These are phyloP conservation scores for Drosophila gunungcola DNA, from an alignment of 1,140 invertebrate genomes.

Conservation along the genomic window DNA sequence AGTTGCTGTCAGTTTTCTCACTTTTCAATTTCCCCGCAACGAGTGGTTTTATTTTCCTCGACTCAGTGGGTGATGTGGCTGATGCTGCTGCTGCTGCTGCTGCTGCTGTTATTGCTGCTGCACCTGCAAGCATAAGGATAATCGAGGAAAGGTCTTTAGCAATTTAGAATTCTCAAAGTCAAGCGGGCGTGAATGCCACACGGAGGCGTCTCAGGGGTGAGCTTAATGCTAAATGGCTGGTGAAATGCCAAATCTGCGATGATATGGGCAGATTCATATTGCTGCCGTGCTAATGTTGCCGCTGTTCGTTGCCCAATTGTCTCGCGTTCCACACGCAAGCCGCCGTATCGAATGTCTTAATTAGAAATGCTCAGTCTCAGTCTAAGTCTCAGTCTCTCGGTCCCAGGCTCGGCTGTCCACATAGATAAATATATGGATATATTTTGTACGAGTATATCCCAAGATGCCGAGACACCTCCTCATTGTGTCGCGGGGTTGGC, in stretches of 20 bases:
- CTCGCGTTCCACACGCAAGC: slow-evolving; percentile 78
- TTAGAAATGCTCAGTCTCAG: slow-evolving; percentile 67
- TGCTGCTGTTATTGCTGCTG: slow-evolving; percentile 41
- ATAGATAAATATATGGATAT: slow-evolving; percentile 44
- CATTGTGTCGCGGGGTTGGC: slow-evolving; percentile 51
- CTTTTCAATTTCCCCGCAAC: slow-evolving; percentile 45
- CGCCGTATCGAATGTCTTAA: slow-evolving; percentile 81
- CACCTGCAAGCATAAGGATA: slow-evolving; percentile 62
- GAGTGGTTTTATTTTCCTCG: slow-evolving; percentile 35
- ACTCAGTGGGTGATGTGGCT: slow-evolving; percentile 40
- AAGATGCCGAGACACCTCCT: slow-evolving; percentile 40
- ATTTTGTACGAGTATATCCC: slow-evolving; percentile 7
- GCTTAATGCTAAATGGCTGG: slow-evolving; percentile 57
- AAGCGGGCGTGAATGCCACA: slow-evolving; percentile 58
- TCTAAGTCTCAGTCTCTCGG: slow-evolving; percentile 10
- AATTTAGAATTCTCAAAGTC: slow-evolving; percentile 20
- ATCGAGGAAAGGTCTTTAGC: slow-evolving; percentile 9
- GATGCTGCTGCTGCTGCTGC: slow-evolving; percentile 13
- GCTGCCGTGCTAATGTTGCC: slow-evolving; percentile 31
- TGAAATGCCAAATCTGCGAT: slow-evolving; percentile 64
- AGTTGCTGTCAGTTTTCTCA: slow-evolving; percentile 47
- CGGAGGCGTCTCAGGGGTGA: slow-evolving; percentile 45
- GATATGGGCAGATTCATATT: slow-evolving; percentile 55
- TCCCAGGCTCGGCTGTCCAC: slow-evolving; percentile 39
- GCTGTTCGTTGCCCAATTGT: slow-evolving; percentile 64